Base-by-base conservation (phyloP, 2,888 invertebrate genomes). In the Apamea sordens region DNA sequence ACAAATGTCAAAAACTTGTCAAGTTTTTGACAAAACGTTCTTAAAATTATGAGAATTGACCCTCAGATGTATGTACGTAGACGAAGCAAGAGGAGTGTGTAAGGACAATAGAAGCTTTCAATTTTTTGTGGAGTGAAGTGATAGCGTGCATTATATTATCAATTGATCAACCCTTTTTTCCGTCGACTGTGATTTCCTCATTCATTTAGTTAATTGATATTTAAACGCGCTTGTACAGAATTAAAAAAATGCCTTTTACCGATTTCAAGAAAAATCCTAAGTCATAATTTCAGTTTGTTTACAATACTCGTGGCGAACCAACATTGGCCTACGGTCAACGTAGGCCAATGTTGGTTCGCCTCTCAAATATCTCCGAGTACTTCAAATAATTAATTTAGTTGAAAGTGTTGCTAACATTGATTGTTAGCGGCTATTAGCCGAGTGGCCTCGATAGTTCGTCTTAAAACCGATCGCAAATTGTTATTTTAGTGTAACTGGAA, bases 391-490 rank as follows among this genome's bases (percentile, higher is more conserved):
- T 82, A 78, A 82, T 41, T 82, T 61, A 67, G 72, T 65, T 67
- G 69, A 56, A 69, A 82, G 56, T 41, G 75, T 67, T 65, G n/a
- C 50, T 65, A 83, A 73, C 36, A 76, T 73, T 59, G 75, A 70
- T 71, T 76, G 70, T 86, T 84, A 75, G 72, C 28, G 41, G 63
- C 73, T 86, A 83, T 76, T 86, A 79, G 47, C 36, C 28, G 32
- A 32, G 32, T 69, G 47, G 67, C 44, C 41, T 64, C 65, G 28
- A 70, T 77, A 82, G 69, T 70, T 67, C 7, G 18, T 67, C 74
- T 86, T 24, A 24, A 84, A 82, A 56, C 44, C 41, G 28, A 7
- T 68, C 61, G 24, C 56, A 28, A 67, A 44, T 76, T 73, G 75
- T 82, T 86, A 77, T 86, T 82, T 73, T 61, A 75, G 67, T 77